A percentile compares a stretch with the other conserved stretches of the same genome.
These are phyloP conservation scores for Schizothorax lantsangensis DNA, from an alignment of 2,797 vertebrate species.

Conservation along the genomic window DNA sequence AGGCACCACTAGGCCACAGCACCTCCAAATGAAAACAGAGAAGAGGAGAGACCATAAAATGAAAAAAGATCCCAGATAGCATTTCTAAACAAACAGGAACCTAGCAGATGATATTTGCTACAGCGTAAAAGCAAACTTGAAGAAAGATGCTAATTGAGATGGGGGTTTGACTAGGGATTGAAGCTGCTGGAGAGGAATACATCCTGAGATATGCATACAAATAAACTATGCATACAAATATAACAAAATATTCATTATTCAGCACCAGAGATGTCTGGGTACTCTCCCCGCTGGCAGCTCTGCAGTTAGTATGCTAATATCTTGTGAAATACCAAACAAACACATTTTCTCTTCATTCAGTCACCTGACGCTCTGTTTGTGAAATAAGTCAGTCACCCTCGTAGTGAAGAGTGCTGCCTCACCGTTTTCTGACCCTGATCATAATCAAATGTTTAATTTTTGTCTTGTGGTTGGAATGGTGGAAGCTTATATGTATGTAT, in stretches of 20 bases:
- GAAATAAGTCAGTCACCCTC: not conserved
- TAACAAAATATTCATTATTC: slow-evolving; percentile 49
- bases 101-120: slow-evolving; percentile 23
- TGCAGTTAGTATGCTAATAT: slow-evolving; percentile 35
- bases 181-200: slow-evolving; percentile 70
- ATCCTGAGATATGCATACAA: slow-evolving; percentile 73
- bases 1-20: slow-evolving; percentile 21
- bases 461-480: not conserved
- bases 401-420: not conserved
- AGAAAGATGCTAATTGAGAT: slow-evolving; percentile 72
- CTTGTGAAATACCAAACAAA: slow-evolving; percentile 45
- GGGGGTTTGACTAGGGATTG: slow-evolving; percentile 73
- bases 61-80: not conserved
- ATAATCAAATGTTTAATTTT: slow-evolving; percentile 44
- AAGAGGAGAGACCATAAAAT: slow-evolving; percentile 42
- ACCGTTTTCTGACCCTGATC: slow-evolving; percentile 34
- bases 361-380: slow-evolving; percentile 5
- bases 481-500: slow-evolving; percentile 11
- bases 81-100: slow-evolving; percentile 19
- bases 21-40: slow-evolving; percentile 28
- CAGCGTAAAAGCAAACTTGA: slow-evolving; percentile 65
- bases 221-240: slow-evolving; percentile 64
- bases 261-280: slow-evolving; percentile 29
- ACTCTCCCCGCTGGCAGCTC: slow-evolving; percentile 16
- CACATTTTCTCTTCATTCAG: slow-evolving; percentile 33